A percentile compares a stretch with the other conserved stretches of the same genome.
Conservation (phyloP, 2,113 vertebrate genomes). For the Hippocampus guttulatus region DNA sequence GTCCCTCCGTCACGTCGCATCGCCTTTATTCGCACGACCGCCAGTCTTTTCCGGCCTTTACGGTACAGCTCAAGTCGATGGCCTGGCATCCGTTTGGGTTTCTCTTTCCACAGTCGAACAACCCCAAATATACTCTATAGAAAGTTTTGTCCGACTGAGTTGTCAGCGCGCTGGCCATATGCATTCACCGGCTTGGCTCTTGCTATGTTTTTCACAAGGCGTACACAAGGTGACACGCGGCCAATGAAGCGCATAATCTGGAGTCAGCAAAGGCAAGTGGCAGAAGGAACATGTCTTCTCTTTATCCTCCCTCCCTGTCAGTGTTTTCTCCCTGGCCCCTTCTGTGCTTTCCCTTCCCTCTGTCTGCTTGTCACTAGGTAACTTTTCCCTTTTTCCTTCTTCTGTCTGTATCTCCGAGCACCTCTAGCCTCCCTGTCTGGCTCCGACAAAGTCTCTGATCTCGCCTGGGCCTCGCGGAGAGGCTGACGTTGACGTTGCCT, state of each 20-base stretch:
- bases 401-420: conserved; percentile 25
- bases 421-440: conserved; percentile 11
- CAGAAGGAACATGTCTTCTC: conserved; percentile 59
- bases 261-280: conserved; percentile 60
- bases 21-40: not conserved
- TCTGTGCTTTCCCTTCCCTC: conserved; percentile 54
- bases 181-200: conserved; percentile 13
- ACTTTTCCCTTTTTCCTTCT: conserved; percentile 51
- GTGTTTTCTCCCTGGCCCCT: conserved; percentile 43
- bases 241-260: conserved; percentile 49
- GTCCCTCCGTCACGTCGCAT: not conserved
- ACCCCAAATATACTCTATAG: not conserved
- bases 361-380: conserved; percentile 58
- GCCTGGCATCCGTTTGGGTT: not conserved
- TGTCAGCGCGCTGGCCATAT: conserved; percentile 40
- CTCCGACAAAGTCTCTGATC: conserved; percentile 61
- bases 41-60: not conserved
- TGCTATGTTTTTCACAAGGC: not conserved
- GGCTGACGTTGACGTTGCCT: conserved; percentile 62
- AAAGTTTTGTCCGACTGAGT: conserved; percentile 11
- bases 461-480: conserved; percentile 52
- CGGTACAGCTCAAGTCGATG: not conserved
- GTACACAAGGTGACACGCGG: conserved; percentile 24
- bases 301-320: conserved; percentile 50
- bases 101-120: too few relatives aligned